Evolutionary conservation across 2,888 invertebrate genomes (phyloP).

Genomic region (Platypus cylindrus): DNA sequence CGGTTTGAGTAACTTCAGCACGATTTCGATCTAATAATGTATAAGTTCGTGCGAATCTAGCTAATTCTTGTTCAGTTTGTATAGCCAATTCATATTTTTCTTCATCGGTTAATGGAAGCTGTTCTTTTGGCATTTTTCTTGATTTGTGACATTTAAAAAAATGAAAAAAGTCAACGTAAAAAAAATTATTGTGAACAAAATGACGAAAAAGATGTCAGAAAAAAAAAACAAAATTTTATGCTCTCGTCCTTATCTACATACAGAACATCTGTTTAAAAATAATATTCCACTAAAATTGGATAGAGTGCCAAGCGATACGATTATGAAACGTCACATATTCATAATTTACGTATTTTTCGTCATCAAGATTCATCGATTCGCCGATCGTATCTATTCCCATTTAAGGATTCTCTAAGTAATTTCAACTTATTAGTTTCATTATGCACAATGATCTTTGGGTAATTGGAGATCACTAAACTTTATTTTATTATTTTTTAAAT

Average conservation of each 20-base stretch:
- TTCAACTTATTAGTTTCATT: no score
- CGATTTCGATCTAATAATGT: constrained; percentile 66
- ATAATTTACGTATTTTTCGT: no score
- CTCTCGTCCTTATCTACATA: background rate
- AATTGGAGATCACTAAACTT: no score
- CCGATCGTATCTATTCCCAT: no score
- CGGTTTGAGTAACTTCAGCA: constrained; percentile 45
- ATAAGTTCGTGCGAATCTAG: constrained; percentile 51
- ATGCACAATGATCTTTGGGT: no score
- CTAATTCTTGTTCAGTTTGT: constrained; percentile 63
- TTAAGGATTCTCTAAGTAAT: no score
- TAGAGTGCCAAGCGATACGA: constrained; percentile 8
- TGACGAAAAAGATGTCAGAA: no score
- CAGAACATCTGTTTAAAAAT: constrained; percentile 10
- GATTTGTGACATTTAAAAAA: no score
- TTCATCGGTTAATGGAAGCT: constrained; percentile 28
- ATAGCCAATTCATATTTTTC: constrained; percentile 59
- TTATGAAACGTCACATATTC: constrained; percentile 9
- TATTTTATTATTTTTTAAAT: no score
- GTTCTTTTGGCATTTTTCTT: constrained; percentile 10
- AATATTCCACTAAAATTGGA: constrained; percentile 13
- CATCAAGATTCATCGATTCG: no score
- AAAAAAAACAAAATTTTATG: background rate
- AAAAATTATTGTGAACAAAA: no score
- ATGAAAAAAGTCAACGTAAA: no score